A percentile compares a stretch with the other conserved stretches of the same genome.
Evolutionary conservation across 2,888 invertebrate genomes (phyloP).

Genomic region (Eilema caniola): DNA sequence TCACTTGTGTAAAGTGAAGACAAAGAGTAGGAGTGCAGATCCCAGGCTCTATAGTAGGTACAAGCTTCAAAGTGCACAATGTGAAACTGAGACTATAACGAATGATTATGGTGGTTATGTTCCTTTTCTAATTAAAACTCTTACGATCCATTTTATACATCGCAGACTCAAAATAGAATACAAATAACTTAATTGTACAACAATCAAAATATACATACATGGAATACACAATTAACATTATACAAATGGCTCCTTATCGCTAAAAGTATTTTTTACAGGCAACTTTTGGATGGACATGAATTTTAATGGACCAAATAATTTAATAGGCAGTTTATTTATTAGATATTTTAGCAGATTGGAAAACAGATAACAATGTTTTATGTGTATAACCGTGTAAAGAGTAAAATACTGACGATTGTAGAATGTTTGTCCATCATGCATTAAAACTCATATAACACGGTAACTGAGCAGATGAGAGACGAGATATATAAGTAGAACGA

Average conservation of each 20-base stretch:
- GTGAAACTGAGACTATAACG: too few species aligned
- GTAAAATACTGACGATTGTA: background rate
- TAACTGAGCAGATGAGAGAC: background rate
- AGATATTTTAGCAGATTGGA: slow-evolving; percentile 4
- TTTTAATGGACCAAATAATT: background rate
- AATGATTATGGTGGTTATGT: background rate
- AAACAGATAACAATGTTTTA: background rate
- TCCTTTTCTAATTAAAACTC: background rate
- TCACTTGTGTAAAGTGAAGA: too few species aligned
- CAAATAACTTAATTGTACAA: background rate
- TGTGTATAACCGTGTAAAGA: slow-evolving; percentile 5
- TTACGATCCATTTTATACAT: background rate
- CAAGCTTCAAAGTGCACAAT: too few species aligned
- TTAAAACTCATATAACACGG: slow-evolving; percentile 2
- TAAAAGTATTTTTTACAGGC: slow-evolving; percentile 2
- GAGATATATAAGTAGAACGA: background rate
- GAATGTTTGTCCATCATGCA: background rate
- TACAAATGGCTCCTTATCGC: slow-evolving; percentile 1
- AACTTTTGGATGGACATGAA: slow-evolving; percentile 2
- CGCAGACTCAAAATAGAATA: background rate
- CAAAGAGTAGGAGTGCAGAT: too few species aligned
- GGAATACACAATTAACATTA: slow-evolving; percentile 4
- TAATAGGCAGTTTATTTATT: slow-evolving; percentile 2
- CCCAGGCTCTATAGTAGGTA: too few species aligned
- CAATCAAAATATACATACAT: background rate